Percentiles rank a stretch among this genome's conserved stretches.
These are phyloP conservation scores for Poliocrania exsul DNA, from an alignment of 2,797 vertebrate genomes.

Conservation along the genomic window DNA sequence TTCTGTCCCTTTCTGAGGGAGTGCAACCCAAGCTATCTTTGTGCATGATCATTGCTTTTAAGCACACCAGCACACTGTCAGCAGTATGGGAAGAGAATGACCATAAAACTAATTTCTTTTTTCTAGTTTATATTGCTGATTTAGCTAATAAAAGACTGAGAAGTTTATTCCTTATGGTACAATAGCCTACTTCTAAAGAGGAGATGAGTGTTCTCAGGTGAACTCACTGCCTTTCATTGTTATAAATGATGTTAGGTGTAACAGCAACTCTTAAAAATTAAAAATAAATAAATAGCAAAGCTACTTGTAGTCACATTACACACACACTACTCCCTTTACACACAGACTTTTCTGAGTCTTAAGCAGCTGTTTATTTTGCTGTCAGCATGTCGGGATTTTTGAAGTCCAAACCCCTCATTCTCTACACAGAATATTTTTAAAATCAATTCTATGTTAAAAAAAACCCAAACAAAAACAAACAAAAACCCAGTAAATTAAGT, in stretches of 20 bases:
- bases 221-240: background rate
- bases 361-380: background rate
- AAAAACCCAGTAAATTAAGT: background rate
- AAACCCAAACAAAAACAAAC: background rate
- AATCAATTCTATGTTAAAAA: background rate
- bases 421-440: background rate
- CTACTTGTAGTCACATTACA: background rate
- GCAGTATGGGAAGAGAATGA: background rate
- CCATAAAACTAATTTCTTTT: background rate
- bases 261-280: background rate
- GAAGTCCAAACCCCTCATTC: background rate
- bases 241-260: background rate
- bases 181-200: background rate
- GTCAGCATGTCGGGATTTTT: background rate
- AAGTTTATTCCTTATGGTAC: background rate
- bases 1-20: constrained; percentile 21
- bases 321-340: background rate
- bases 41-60: background rate
- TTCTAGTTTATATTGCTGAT: background rate
- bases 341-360: background rate
- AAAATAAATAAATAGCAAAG: background rate
- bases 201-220: background rate
- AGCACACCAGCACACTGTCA: background rate
- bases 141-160: background rate
- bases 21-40: background rate